Conservation (phyloP, 1,140 invertebrate genomes). For the Leptoteleia sp. region DNA sequence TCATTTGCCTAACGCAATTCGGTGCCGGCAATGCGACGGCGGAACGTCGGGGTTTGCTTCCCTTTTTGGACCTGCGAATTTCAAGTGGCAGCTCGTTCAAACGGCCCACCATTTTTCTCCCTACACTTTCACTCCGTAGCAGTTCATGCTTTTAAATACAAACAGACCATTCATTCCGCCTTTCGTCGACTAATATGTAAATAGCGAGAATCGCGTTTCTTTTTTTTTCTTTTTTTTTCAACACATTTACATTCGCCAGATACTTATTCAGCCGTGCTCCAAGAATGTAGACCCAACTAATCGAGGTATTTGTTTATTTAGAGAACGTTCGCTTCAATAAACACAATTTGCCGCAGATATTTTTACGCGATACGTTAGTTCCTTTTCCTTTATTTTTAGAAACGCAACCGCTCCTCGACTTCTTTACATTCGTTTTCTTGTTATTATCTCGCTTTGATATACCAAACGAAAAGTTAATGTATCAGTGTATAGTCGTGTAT, state of each 20-base stretch:
- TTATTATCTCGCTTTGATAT: too few species aligned
- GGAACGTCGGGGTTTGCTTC: slow-evolving; percentile 16
- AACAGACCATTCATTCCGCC: slow-evolving; percentile 9
- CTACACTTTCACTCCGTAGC: slow-evolving; percentile 19
- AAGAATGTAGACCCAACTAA: background rate
- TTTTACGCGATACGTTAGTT: background rate
- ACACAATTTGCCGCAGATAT: background rate
- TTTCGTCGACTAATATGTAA: slow-evolving; percentile 20
- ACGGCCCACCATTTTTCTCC: slow-evolving; percentile 13
- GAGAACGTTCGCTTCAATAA: background rate
- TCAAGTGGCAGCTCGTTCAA: slow-evolving; percentile 27
- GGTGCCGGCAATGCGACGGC: background rate
- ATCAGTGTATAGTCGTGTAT: too few species aligned
- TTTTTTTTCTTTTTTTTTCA: too few species aligned
- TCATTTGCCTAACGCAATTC: slow-evolving; percentile 18
- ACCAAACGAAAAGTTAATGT: too few species aligned
- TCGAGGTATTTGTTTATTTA: background rate
- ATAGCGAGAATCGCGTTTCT: background rate
- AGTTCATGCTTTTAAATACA: slow-evolving; percentile 37
- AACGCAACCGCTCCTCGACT: too few species aligned
- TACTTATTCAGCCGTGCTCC: slow-evolving; percentile 3
- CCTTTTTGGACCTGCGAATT: slow-evolving; percentile 13
- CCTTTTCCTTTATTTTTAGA: too few species aligned
- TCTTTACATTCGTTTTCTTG: too few species aligned
- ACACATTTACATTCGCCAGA: background rate